phyloP scores from a whole-genome alignment of 2,888 invertebrate species.

The Clunio marinus region DNA sequence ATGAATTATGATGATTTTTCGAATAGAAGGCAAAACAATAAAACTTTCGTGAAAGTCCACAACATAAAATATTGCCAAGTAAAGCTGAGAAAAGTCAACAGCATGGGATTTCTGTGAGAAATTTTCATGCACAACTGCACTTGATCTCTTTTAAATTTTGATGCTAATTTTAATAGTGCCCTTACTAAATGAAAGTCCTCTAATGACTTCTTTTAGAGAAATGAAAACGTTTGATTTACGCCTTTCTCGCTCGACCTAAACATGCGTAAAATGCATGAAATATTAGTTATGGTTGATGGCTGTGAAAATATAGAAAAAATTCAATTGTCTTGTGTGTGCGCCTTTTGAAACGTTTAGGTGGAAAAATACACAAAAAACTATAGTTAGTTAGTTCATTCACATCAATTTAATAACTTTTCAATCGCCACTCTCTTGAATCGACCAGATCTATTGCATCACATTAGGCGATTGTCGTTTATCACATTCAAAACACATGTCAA shows the following conservation, averaged over 20 bases:
- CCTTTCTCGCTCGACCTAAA: neutral
- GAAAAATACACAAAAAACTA: neutral
- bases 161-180: neutral
- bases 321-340: neutral
- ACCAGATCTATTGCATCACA: neutral
- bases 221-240: too few relatives aligned
- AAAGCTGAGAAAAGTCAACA: neutral
- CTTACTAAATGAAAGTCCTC: neutral
- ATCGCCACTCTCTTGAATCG: neutral
- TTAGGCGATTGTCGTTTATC: too few relatives aligned
- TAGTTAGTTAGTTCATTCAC: neutral
- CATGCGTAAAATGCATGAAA: constrained; percentile 3
- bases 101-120: neutral
- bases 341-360: neutral
- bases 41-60: neutral
- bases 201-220: neutral
- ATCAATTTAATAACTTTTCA: neutral
- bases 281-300: neutral
- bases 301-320: neutral
- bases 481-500: neutral
- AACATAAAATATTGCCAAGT: neutral
- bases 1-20: neutral
- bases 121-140: neutral
- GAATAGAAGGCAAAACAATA: too few relatives aligned
- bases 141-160: neutral